Evolutionary conservation across 2,797 vertebrate genomes (phyloP).

Genomic region (Periophthalmus magnuspinnatus): DNA sequence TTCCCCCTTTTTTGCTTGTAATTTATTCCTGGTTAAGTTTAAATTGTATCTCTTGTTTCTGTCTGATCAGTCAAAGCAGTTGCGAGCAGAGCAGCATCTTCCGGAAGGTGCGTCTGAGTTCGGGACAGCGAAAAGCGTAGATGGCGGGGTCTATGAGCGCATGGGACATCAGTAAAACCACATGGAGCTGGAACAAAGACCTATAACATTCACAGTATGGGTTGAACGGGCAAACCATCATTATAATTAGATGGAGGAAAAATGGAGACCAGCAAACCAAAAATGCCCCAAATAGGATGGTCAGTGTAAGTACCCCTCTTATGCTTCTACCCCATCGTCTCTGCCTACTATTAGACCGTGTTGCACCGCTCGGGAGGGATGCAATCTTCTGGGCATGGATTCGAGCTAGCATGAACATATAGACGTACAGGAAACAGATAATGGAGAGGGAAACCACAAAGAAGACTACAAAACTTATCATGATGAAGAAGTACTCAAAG

Average conservation of each 20-base stretch:
- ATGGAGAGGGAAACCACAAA: constrained; percentile 84
- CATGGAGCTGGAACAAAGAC: constrained; percentile 89
- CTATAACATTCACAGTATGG: constrained; percentile 95
- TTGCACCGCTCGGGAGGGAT: constrained; percentile 67
- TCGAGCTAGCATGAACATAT: constrained; percentile 92
- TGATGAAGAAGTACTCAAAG: constrained; percentile 79
- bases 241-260: constrained; percentile 87
- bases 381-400: constrained; percentile 86
- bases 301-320: constrained; percentile 88
- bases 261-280: constrained; percentile 94
- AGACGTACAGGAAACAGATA: constrained; percentile 88
- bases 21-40: neutral
- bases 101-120: constrained; percentile 85
- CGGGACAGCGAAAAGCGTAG: constrained; percentile 91
- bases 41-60: neutral
- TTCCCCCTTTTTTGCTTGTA: no score
- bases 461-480: constrained; percentile 83
- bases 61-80: neutral
- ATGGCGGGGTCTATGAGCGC: constrained; percentile 91
- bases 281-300: constrained; percentile 91
- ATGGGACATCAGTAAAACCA: constrained; percentile 90
- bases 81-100: constrained; percentile 80
- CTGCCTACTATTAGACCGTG: constrained; percentile 18
- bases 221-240: constrained; percentile 86
- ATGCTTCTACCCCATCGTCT: constrained; percentile 71